phyloP scores from a whole-genome alignment of 2,888 invertebrate genomes.

The Andrena dorsata region DNA sequence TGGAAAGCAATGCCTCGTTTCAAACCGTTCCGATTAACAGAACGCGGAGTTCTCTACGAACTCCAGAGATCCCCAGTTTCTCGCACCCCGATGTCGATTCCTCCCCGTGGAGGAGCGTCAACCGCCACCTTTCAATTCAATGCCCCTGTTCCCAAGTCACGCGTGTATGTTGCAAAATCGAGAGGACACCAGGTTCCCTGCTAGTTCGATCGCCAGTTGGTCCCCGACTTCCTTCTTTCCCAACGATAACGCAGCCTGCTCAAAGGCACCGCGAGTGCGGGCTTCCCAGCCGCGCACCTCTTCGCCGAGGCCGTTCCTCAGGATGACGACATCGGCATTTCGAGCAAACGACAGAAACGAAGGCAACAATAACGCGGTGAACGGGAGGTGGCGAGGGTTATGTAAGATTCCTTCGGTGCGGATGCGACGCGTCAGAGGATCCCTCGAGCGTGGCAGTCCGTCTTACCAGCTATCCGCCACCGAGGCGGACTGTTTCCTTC shows the following conservation, averaged over 20 bases:
- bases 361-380: conserved; percentile 68
- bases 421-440: conserved; percentile 77
- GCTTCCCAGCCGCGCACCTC: neutral
- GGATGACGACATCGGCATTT: conserved; percentile 67
- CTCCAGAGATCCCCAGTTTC: no score
- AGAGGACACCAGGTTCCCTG: neutral
- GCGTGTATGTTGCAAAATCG: no score
- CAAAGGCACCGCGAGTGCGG: conserved; percentile 22
- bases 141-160: neutral
- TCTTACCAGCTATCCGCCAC: conserved; percentile 59
- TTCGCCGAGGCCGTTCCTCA: conserved; percentile 8
- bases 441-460: conserved; percentile 75
- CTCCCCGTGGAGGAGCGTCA: no score
- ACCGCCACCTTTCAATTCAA: neutral
- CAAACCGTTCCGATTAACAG: no score
- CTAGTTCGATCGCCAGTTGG: neutral
- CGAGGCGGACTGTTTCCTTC: conserved; percentile 54
- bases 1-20: no score
- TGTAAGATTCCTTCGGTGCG: conserved; percentile 73
- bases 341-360: conserved; percentile 65
- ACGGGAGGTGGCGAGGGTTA: conserved; percentile 70
- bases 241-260: neutral
- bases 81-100: no score
- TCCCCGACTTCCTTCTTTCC: neutral
- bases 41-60: no score